Conservation (phyloP, 2,797 vertebrate species). For the Lepidocolaptes lacrymiger region DNA sequence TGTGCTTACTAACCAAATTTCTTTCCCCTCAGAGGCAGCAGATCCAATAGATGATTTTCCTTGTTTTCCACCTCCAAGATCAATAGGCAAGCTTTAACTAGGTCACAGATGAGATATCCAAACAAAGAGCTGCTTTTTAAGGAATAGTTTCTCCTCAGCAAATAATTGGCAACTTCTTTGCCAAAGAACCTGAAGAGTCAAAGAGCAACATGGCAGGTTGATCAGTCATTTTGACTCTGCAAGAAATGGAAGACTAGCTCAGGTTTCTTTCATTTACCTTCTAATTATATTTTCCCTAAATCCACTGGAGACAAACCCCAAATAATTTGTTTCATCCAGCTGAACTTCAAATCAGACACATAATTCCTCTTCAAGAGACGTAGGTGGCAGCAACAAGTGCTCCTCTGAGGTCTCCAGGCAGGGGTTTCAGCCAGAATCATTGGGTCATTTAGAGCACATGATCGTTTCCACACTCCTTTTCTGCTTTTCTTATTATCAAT, state of each 20-base stretch:
- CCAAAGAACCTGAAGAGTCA: background rate
- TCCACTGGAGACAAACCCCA: background rate
- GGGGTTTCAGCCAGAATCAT: background rate
- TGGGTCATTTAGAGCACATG: background rate
- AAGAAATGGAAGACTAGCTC: background rate
- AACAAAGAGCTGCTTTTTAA: slow-evolving; percentile 15
- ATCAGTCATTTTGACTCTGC: background rate
- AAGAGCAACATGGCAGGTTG: background rate
- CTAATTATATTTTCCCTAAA: background rate
- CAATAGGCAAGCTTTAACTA: slow-evolving; percentile 23
- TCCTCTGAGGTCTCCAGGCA: background rate
- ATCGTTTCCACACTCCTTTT: background rate
- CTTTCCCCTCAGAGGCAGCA: background rate
- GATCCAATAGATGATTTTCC: background rate
- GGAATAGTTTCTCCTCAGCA: slow-evolving; percentile 13
- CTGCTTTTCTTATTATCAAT: background rate
- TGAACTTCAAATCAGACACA: background rate
- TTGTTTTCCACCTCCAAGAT: slow-evolving; percentile 1
- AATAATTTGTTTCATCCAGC: background rate
- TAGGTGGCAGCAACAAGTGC: background rate
- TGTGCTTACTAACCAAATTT: background rate
- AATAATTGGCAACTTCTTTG: slow-evolving; percentile 12
- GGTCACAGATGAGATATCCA: background rate
- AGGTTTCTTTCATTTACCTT: background rate
- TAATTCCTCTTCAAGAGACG: background rate